phyloP scores from a whole-genome alignment of 2,797 vertebrate species.

The Eulemur albifrons region DNA sequence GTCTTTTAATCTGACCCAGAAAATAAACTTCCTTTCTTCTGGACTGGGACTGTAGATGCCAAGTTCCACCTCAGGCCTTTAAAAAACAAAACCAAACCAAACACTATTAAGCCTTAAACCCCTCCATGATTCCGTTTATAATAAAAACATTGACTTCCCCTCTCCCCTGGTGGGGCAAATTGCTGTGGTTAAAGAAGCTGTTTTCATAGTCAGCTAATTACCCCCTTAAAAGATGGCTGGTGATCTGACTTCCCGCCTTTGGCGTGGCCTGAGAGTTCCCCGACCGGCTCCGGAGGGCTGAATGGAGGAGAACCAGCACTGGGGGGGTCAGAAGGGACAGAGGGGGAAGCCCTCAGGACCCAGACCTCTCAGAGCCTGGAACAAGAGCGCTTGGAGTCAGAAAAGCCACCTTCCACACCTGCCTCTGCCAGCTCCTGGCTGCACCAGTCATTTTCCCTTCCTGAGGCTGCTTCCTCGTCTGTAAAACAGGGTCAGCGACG shows the following conservation, averaged over 20 bases:
- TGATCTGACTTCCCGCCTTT: slow-evolving; percentile 85
- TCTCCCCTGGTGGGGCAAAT: slow-evolving; percentile 71
- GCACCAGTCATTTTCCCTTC: neutral
- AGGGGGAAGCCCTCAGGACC: neutral
- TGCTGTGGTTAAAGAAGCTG: slow-evolving; percentile 81
- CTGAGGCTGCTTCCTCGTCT: neutral
- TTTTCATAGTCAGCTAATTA: slow-evolving; percentile 90
- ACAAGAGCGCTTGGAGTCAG: neutral
- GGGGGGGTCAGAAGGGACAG: neutral
- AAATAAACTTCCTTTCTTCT: slow-evolving; percentile 73
- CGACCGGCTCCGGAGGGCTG: neutral
- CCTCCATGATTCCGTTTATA: slow-evolving; percentile 79
- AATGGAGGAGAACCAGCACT: neutral
- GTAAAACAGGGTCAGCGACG: neutral
- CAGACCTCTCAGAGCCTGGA: no score
- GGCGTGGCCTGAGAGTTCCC: slow-evolving; percentile 77
- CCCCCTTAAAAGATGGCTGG: slow-evolving; percentile 87
- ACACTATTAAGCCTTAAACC: slow-evolving; percentile 75
- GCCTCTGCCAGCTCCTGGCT: neutral
- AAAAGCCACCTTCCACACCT: neutral
- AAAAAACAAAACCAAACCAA: slow-evolving; percentile 75
- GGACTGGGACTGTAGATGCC: slow-evolving; percentile 69
- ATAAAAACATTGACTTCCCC: slow-evolving; percentile 75
- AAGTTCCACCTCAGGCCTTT: slow-evolving; percentile 79
- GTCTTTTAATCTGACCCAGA: slow-evolving; percentile 51